A percentile compares a stretch with the other conserved stretches of the same genome.
Evolutionary conservation across 2,888 invertebrate genomes (phyloP).

Genomic region (Sesamia inferens): DNA sequence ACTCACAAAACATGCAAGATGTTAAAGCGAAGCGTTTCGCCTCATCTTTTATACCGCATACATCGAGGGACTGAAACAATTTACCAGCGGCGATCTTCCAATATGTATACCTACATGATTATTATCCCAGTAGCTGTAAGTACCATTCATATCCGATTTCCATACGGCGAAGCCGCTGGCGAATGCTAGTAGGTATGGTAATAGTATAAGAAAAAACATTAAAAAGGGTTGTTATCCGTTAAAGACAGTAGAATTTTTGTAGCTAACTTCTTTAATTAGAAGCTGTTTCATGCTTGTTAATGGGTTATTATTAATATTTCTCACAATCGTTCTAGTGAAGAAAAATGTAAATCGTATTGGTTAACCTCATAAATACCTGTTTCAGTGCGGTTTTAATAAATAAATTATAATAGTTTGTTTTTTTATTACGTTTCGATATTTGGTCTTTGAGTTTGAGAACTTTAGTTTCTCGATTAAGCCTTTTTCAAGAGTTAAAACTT

Average conservation of each 20-base stretch:
- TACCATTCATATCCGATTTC: not conserved
- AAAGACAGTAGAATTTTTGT: not conserved
- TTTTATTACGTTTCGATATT: not conserved
- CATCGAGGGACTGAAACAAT: too few species aligned
- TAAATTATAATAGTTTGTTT: not conserved
- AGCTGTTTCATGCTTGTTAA: not conserved
- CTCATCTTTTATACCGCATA: too few species aligned
- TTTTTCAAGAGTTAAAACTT: not conserved
- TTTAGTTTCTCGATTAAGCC: not conserved
- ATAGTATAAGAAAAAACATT: not conserved
- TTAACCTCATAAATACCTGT: not conserved
- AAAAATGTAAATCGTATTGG: not conserved
- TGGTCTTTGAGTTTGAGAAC: not conserved
- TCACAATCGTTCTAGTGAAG: too few species aligned
- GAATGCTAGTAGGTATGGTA: not conserved
- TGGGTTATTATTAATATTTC: not conserved
- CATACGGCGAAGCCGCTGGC: not conserved
- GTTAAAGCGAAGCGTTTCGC: too few species aligned
- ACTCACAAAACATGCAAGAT: too few species aligned
- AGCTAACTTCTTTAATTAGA: not conserved
- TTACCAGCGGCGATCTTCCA: too few species aligned
- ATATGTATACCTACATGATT: not conserved
- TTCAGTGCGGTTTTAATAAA: not conserved
- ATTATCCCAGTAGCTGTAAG: not conserved
- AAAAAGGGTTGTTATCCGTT: not conserved